phyloP scores from a whole-genome alignment of 2,797 vertebrate genomes.

The Stomatorhinus walkeri region DNA sequence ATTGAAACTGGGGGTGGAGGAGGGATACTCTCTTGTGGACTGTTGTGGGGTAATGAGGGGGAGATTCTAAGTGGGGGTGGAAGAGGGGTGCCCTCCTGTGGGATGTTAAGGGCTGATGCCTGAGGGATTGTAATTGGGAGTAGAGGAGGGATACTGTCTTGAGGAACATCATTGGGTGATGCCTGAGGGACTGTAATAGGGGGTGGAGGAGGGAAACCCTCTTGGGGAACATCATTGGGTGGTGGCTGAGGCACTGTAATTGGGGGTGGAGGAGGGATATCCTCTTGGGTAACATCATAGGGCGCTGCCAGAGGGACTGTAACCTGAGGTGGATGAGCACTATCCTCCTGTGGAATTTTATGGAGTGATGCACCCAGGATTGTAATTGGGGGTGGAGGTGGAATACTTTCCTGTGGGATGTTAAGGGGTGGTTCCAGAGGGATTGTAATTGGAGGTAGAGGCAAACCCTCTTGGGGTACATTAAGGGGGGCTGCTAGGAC shows the following conservation, averaged over 20 bases:
- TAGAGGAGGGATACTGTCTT: background rate
- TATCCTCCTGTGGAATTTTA: background rate
- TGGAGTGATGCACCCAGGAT: conserved; percentile 1
- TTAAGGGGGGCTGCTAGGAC: conserved; percentile 36
- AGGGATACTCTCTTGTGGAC: background rate
- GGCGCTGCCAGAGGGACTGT: conserved; percentile 22
- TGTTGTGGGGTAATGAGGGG: conserved; percentile 16
- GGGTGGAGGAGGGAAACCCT: background rate
- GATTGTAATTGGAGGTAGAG: background rate
- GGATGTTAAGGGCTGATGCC: conserved; percentile 3
- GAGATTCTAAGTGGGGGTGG: conserved; percentile 4
- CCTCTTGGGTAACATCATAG: background rate
- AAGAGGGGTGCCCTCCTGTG: background rate
- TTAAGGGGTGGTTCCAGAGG: conserved; percentile 21
- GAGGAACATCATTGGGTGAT: background rate
- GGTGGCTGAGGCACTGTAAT: background rate
- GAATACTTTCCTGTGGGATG: background rate
- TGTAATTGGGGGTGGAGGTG: conserved; percentile 4
- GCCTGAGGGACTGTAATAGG: conserved; percentile 13
- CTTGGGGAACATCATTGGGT: conserved; percentile 4
- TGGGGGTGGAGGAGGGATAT: background rate
- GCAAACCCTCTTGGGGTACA: background rate
- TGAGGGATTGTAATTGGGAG: conserved; percentile 4
- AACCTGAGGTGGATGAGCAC: conserved; percentile 1
- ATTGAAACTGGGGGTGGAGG: conserved; percentile 17